A percentile compares a stretch with the other conserved stretches of the same genome.
Evolutionary conservation across 2,888 invertebrate genomes (phyloP).

Genomic region (Plusia festucae): DNA sequence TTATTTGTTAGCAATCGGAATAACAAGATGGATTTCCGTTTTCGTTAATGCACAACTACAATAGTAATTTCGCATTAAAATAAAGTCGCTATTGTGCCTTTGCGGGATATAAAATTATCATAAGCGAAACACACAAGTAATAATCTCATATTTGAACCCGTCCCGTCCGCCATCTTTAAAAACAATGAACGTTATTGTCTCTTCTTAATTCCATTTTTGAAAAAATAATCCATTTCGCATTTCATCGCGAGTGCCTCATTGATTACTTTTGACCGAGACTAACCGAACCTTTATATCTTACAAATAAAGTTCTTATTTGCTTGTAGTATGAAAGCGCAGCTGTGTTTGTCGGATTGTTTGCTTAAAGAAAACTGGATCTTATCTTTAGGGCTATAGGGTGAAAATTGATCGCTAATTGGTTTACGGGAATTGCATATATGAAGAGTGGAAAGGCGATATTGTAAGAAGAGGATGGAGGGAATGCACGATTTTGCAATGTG

Average conservation of each 20-base stretch:
- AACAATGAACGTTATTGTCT: slow-evolving; percentile 89
- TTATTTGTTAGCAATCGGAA: slow-evolving; percentile 69
- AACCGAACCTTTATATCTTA: slow-evolving; percentile 60
- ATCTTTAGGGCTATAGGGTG: slow-evolving; percentile 69
- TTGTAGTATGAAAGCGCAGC: slow-evolving; percentile 68
- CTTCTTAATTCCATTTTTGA: slow-evolving; percentile 89
- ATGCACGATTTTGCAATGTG: slow-evolving; percentile 81
- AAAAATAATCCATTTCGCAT: slow-evolving; percentile 89
- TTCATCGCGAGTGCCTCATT: slow-evolving; percentile 85
- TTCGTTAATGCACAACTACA: slow-evolving; percentile 64
- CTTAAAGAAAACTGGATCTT: slow-evolving; percentile 76
- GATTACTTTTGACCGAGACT: slow-evolving; percentile 66
- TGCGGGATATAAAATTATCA: slow-evolving; percentile 83
- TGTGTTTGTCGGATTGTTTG: slow-evolving; percentile 74
- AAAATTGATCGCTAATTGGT: slow-evolving; percentile 80
- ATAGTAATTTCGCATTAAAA: slow-evolving; percentile 72
- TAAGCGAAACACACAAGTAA: slow-evolving; percentile 80
- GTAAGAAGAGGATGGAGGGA: slow-evolving; percentile 70
- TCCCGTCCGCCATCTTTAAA: slow-evolving; percentile 86
- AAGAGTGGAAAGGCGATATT: slow-evolving; percentile 68
- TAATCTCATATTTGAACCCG: slow-evolving; percentile 84
- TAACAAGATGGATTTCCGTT: slow-evolving; percentile 75
- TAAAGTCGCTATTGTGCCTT: slow-evolving; percentile 75
- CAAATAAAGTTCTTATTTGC: slow-evolving; percentile 64
- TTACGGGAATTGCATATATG: slow-evolving; percentile 78